A percentile compares a stretch with the other conserved stretches of the same genome.
Conservation (phyloP, 2,113 vertebrate species). For the Lepus europaeus region DNA sequence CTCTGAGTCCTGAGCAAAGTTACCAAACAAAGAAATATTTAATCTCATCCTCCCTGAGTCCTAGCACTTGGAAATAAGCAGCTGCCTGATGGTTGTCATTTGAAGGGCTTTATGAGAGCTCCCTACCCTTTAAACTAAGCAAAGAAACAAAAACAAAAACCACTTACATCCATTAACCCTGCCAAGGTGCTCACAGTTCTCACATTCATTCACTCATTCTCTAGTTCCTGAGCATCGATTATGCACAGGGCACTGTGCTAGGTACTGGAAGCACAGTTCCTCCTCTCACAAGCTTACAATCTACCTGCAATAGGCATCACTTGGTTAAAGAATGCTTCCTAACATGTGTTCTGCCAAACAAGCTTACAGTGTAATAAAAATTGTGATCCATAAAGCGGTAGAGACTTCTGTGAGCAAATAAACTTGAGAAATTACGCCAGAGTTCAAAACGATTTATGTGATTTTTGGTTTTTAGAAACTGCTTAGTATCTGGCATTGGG, state of each 20-base stretch:
- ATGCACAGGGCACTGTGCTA: not conserved
- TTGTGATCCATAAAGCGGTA: not conserved
- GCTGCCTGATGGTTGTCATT: not conserved
- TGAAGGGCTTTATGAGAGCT: not conserved
- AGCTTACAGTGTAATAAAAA: not conserved
- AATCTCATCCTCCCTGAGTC: not conserved
- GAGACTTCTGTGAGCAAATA: not conserved
- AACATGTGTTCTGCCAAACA: not conserved
- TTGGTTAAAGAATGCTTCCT: not conserved
- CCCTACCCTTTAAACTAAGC: not conserved
- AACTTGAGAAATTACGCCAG: not conserved
- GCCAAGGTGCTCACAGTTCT: not conserved
- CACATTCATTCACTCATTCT: not conserved
- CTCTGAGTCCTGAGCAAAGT: conserved; percentile 52
- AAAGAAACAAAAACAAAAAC: not conserved
- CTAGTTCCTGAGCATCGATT: not conserved
- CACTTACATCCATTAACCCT: not conserved
- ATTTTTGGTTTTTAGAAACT: not conserved
- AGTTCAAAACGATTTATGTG: not conserved
- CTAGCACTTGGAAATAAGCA: not conserved
- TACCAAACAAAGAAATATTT: conserved; percentile 58
- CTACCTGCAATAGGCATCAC: too few relatives aligned
- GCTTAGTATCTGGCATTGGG: not conserved
- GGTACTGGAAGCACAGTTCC: not conserved
- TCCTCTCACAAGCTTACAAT: not conserved